These are phyloP conservation scores for Sphenodon punctatus DNA, from an alignment of 2,797 vertebrate genomes.

Conservation along the genomic window DNA sequence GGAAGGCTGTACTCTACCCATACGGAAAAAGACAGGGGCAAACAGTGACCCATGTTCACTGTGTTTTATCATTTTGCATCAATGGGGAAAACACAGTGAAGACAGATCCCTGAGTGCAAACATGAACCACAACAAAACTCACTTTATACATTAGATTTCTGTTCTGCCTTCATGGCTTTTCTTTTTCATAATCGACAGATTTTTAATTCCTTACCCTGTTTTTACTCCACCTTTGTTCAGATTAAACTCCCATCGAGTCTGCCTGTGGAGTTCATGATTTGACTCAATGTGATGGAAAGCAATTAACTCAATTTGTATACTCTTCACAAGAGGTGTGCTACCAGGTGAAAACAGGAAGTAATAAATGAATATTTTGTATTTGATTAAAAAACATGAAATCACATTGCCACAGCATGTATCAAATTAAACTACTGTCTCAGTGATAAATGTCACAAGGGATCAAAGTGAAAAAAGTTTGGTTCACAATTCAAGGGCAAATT, in stretches of 20 bases:
- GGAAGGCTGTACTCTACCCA: background rate
- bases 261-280: background rate
- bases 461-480: constrained; percentile 20
- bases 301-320: background rate
- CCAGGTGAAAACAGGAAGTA: constrained; percentile 21
- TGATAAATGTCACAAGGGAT: constrained; percentile 31
- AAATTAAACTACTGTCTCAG: background rate
- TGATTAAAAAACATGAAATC: constrained; percentile 37
- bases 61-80: background rate
- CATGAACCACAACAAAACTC: background rate
- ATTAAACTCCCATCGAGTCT: background rate
- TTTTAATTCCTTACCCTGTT: background rate
- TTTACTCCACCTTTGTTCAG: background rate
- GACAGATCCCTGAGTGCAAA: background rate
- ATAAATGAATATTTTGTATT: background rate
- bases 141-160: background rate
- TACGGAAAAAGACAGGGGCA: background rate
- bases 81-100: too few species aligned
- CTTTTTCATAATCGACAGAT: background rate
- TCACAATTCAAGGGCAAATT: constrained; percentile 40
- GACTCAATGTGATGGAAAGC: background rate
- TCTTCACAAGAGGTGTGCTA: constrained; percentile 2
- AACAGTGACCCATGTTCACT: background rate
- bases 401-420: constrained; percentile 19
- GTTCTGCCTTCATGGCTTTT: background rate